Base-by-base conservation (phyloP, 2,113 vertebrate species). In the Perccottus glenii region DNA sequence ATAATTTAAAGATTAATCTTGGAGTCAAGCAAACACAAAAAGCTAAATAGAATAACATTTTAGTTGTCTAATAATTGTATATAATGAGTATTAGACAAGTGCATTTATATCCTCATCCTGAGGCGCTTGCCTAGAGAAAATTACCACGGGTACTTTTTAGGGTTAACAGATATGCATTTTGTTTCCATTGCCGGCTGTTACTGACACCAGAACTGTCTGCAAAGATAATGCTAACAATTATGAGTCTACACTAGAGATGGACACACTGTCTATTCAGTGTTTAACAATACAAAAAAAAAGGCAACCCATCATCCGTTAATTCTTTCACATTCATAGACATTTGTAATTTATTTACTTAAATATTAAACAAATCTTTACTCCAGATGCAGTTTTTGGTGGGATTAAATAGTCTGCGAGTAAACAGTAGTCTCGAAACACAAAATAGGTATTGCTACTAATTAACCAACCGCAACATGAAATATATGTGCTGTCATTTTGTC, bases 231-330 rank as follows among this genome's bases (percentile, higher is more conserved):
- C 59, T 40, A 68, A 80, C 62, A 73, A 64, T 59, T 35, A 49
- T 45, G 62, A 44, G 75, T 60, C 47, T 64, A 38, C 40, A 75
- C 61, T 32, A 38, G 51, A 69, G 59, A 48, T 44, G 33, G 58
- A 64, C 73, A 57, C 55, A 69, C 60, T 81, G 84, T 66, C 75
- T 53, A 60, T 57, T 78, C 73, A 81, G 10, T 19, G 49, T 64
- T 65, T 78, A 55, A 72, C 47, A 57, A 48, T 71, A 52, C 65
- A 82, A 72, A 78, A 74, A n/a, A 46, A 78, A 66, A 70, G 80
- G 55, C 66, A 77, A 48, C 75, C 67, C 77, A 77, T 73, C 62
- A 81, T 46, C 45, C 66, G 62, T 59, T 40, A 10, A 57, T 33
- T 40, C 65, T 58, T 52, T 46, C 38, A 74, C 49, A 70, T 47